Evolutionary conservation across 2,888 invertebrate species (phyloP), one percentile per base, ranked within the genome.

Genomic region (Rutpela maculata): DNA sequence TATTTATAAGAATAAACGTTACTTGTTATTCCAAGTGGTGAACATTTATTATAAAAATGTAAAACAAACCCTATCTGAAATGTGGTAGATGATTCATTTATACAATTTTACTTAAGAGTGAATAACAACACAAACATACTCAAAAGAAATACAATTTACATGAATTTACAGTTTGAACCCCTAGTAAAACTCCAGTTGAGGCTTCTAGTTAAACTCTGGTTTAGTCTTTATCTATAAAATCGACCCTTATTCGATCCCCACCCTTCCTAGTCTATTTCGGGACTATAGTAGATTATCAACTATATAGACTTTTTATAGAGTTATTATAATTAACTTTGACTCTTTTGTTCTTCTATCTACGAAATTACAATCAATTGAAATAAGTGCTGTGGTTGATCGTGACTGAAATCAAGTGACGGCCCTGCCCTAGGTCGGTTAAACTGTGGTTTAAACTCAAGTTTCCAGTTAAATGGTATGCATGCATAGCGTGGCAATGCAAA

Each of bases 391-490:
- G 55, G 66, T 55, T 17, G 56, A 22, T 22, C 70, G 70, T 70
- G 70, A 70, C 70, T 70, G 18, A n/a, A 50, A 70, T 19, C 50
- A 22, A 35, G 19, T 18, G 70, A 60, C 70, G 70, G 22, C 70
- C 70, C 70, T 70, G 70, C 60, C 70, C 62, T 62, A 22, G 70
- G 70, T 70, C 43, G 43, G 43, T 62, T 35, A 62, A 70, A 70
- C 70, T 62, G 70, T 70, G 62, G 70, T 70, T 70, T 70, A 70
- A 70, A 60, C 70, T 70, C 60, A 22, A 56, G 26, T 68, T 56
- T 26, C n/a, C 68, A n/a, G 31, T 22, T 31, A 56, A 68, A 57
- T n/a, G 26, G 56, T 9, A 68, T 65, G 17, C 65, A 65, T 68
- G 68, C 68, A 55, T 68, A 19, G 56, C 56, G 56, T 68, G 56